Evolutionary conservation across 1,140 invertebrate genomes (phyloP).

Genomic region (Hyles euphorbiae): DNA sequence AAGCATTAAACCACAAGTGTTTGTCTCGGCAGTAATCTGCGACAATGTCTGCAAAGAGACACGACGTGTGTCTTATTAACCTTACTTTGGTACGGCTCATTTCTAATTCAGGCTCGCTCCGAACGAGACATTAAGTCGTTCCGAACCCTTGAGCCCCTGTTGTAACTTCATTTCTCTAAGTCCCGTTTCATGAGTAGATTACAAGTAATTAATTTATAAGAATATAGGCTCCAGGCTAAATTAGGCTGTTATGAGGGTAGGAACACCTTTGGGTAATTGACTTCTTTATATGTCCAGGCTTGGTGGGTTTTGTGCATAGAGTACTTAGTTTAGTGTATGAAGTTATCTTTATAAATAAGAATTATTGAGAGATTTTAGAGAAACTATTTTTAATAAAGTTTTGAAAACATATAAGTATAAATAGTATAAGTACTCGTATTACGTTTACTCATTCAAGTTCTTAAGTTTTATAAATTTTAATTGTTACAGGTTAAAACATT

Average conservation of each 20-base stretch:
- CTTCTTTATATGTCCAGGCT: constrained; percentile 2
- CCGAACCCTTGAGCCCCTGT: constrained; percentile 47
- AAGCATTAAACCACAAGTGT: no score
- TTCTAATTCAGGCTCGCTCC: constrained; percentile 65
- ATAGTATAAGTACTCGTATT: no score
- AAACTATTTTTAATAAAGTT: no score
- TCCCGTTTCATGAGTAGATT: constrained; percentile 71
- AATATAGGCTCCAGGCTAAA: constrained; percentile 58
- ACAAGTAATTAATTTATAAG: constrained; percentile 75
- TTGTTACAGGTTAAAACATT: no score
- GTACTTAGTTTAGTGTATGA: no score
- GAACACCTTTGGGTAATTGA: background rate
- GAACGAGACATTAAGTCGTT: constrained; percentile 60
- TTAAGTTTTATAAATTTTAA: no score
- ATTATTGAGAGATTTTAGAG: no score
- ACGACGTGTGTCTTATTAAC: constrained; percentile 59
- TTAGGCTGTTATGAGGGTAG: constrained; percentile 35
- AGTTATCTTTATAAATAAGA: no score
- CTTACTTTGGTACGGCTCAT: constrained; percentile 49
- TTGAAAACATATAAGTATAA: no score
- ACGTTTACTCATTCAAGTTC: no score
- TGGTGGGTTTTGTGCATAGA: no score
- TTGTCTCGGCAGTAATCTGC: background rate
- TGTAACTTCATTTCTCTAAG: constrained; percentile 70
- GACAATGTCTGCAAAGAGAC: constrained; percentile 8